Base-by-base conservation (phyloP, 2,113 vertebrate species). In the Stigmatopora argus region DNA sequence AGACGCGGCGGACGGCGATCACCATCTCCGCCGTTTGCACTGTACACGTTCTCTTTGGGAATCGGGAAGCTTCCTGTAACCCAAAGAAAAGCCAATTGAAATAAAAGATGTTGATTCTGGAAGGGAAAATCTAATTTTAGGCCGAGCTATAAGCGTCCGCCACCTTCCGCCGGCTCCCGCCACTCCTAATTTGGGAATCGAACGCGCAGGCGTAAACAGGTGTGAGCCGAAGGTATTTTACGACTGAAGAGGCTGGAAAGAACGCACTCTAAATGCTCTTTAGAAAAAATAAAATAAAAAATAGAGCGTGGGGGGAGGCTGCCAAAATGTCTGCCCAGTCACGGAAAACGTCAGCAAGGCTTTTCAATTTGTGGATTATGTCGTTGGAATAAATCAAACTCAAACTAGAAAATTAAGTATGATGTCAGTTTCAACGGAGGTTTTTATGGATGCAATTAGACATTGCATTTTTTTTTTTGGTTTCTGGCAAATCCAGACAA, bases 281-380 rank as follows among this genome's bases (percentile, higher is more conserved):
- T 18, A 19, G n/a, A 41, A 12, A 61, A 61, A 44, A 5, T 2
- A 4, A 41, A 13, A 8, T 41, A 5, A 8, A 4, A 41, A 13
- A 8, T 41, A 3, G 17, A 44, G 4, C 3, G 26, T 41, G 31
- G 3, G 31, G 3, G n/a, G 10, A 61, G 17, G 5, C 47, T 51
- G 45, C 47, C 1, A 14, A 48, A 2, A 51, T 68, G 55, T 23
- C 47, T 72, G 77, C 85, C 81, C 85, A 90, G 73, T 89, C 79
- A 60, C 53, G 73, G 85, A 86, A n/a, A 90, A 91, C 88, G 74
- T 84, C 79, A 90, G 85, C 78, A 79, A 78, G 84, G 71, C 66
- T 64, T 78, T 55, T 17, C 59, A 81, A 90, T 91, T 90, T 87
- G 90, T 83, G 86, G 77, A 66, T 48, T 67, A 71, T 70, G 66